Base-by-base conservation (phyloP, 2,113 vertebrate genomes). In the Misgurnus anguillicaudatus region DNA sequence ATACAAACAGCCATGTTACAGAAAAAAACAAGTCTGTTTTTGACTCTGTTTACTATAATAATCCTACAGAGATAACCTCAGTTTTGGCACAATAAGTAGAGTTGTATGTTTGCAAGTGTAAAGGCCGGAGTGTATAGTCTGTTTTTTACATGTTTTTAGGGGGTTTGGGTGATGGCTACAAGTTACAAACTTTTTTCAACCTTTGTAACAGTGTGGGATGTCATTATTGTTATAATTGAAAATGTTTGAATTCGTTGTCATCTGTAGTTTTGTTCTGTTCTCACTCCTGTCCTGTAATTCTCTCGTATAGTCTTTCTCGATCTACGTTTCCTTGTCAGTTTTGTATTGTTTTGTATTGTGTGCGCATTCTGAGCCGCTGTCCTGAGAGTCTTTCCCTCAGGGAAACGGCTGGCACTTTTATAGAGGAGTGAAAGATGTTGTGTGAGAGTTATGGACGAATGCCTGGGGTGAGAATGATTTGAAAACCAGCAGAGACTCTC, bases 1-100 rank as follows among this genome's bases (percentile, higher is more conserved):
- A 67, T 36, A 64, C 47, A 78, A 78, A 82, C 9, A 41, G 19
- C 68, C 58, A 8, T 11, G 24, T 60, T 31, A 68, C 21, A 65
- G 17, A 16, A 1, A 19, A 82, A n/a, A 11, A 64, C 19, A 72
- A 77, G 5, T 9, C 14, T 64, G 60, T 38, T 75, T 39, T 17
- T 75, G 13, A 47, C 19, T 36, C 38, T 21, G 16, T 42, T 45
- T 67, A 51, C 9, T 60, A 36, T 1, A 21, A 41, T 41, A 60
- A 41, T 13, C 0, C 13, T 60, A 58, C 8, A 48, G 14, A 63
- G n/a, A n/a, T 42, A 13, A 41, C 11, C 31, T 13, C 9, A n/a
- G 4, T 17, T 47, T 60, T 47, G 7, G 39, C 2, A 10, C 16
- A 45, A 16, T 9, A 19, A 31, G 24, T 72, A 21, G 17, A 70